Evolutionary conservation across 2,888 invertebrate genomes (phyloP).

Genomic region (Metellina segmentata): DNA sequence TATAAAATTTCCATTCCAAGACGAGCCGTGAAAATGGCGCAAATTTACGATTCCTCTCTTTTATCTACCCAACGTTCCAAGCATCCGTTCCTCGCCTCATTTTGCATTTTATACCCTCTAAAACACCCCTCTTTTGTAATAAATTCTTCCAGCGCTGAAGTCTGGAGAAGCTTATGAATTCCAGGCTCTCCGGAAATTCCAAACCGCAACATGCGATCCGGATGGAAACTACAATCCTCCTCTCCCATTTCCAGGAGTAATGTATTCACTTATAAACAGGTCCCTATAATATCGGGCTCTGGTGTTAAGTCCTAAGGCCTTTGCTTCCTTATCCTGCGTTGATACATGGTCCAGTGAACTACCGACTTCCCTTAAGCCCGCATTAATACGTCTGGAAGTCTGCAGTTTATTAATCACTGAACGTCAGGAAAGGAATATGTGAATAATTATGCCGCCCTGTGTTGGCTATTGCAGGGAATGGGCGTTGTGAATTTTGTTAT

Average conservation of each 20-base stretch:
- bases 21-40: too few relatives aligned
- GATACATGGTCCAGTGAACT: background rate
- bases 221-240: background rate
- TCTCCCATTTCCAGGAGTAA: background rate
- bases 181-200: background rate
- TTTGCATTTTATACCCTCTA: too few relatives aligned
- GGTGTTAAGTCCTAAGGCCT: background rate
- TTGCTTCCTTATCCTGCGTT: background rate
- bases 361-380: background rate
- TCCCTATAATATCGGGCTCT: background rate
- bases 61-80: too few relatives aligned
- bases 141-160: background rate
- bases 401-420: conserved; percentile 5
- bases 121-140: background rate
- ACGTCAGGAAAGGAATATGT: conserved; percentile 3
- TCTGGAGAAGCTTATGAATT: background rate
- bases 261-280: background rate
- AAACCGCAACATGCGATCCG: background rate
- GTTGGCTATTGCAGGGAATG: too few relatives aligned
- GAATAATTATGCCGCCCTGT: background rate
- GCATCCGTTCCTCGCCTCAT: too few relatives aligned
- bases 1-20: too few relatives aligned
- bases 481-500: too few relatives aligned
- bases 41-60: too few relatives aligned
- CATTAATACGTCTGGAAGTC: background rate